Evolutionary conservation across 2,888 invertebrate species (phyloP).

Genomic region (Coelopa pilipes): DNA sequence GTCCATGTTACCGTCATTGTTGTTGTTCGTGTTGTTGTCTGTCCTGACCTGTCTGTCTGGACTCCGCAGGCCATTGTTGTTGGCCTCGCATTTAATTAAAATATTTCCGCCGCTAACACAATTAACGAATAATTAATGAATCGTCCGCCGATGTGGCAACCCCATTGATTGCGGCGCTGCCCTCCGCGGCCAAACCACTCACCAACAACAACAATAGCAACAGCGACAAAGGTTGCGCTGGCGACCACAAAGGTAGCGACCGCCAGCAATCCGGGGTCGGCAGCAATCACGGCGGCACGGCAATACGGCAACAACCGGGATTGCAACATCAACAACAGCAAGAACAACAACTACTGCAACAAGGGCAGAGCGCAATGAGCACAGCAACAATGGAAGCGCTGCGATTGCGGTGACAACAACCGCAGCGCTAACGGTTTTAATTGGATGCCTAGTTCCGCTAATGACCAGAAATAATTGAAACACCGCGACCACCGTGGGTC

Average conservation of each 20-base stretch:
- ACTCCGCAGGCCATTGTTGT: not conserved
- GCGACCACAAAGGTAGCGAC: too few species aligned
- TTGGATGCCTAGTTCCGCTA: conserved; percentile 17
- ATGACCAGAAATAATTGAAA: conserved; percentile 24
- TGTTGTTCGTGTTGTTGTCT: not conserved
- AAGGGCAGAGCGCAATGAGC: not conserved
- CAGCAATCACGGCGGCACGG: too few species aligned
- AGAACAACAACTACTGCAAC: not conserved
- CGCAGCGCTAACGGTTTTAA: conserved; percentile 13
- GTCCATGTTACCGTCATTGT: not conserved
- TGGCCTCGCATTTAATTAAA: not conserved
- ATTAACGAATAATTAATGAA: too few species aligned
- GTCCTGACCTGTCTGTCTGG: not conserved
- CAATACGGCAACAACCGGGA: too few species aligned
- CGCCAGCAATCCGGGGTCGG: too few species aligned
- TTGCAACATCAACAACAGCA: too few species aligned
- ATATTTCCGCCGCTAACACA: too few species aligned
- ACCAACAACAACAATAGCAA: not conserved
- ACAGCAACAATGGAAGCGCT: not conserved
- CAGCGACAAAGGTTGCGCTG: not conserved
- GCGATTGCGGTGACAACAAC: not conserved
- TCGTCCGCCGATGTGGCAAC: not conserved
- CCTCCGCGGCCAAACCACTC: not conserved
- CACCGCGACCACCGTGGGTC: not conserved
- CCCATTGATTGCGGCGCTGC: conserved; percentile 4